phyloP scores from a whole-genome alignment of 2,888 invertebrate species.

The Podabrus alpinus region DNA sequence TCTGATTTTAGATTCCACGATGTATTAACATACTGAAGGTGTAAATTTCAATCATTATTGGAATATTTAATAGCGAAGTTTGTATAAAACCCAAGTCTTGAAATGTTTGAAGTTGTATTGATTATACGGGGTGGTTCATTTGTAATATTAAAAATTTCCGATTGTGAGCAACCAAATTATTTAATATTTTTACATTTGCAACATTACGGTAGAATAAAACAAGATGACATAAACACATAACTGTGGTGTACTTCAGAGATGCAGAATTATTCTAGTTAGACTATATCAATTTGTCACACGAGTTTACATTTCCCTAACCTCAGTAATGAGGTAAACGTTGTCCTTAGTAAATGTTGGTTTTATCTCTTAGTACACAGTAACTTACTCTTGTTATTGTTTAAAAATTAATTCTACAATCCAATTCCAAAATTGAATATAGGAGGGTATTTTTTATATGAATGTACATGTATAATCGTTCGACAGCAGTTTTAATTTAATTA shows the following conservation, averaged over 20 bases:
- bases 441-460: neutral
- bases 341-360: slow-evolving; percentile 25
- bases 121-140: neutral
- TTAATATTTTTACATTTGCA: neutral
- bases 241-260: slow-evolving; percentile 28
- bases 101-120: neutral
- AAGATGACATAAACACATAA: slow-evolving; percentile 25
- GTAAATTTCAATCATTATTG: neutral
- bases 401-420: neutral
- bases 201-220: neutral
- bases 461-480: neutral
- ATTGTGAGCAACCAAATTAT: neutral
- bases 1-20: neutral
- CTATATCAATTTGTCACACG: slow-evolving; percentile 36
- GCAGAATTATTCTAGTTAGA: slow-evolving; percentile 34
- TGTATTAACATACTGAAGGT: neutral
- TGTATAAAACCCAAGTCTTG: neutral
- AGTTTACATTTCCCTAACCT: slow-evolving; percentile 33
- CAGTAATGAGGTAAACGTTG: slow-evolving; percentile 34
- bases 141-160: neutral
- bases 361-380: slow-evolving; percentile 13
- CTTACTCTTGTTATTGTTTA: slow-evolving; percentile 1
- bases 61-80: neutral
- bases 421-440: neutral
- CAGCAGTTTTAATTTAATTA: no score